phyloP scores from a whole-genome alignment of 2,113 vertebrate genomes.

The Silurus asotus region DNA sequence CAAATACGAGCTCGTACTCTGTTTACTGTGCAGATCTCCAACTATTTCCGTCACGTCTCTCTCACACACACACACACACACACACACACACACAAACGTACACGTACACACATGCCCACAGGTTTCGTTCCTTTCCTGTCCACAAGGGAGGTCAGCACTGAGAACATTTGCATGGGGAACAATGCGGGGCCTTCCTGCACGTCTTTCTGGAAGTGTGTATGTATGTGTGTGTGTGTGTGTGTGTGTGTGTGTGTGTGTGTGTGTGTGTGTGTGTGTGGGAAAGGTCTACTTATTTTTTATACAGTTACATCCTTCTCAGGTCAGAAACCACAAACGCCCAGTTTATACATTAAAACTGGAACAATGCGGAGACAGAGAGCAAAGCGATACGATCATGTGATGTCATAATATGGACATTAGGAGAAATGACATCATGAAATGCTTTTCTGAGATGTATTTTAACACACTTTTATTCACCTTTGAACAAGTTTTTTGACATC shows the following conservation, averaged over 20 bases:
- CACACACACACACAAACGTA: background rate
- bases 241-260: conserved; percentile 1
- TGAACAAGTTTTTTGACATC: background rate
- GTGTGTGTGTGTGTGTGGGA: conserved; percentile 7
- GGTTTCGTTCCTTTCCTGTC: conserved; percentile 21
- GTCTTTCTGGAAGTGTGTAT: conserved; percentile 19
- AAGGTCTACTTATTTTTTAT: conserved; percentile 42
- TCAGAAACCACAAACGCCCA: conserved; percentile 19
- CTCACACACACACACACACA: conserved; percentile 1
- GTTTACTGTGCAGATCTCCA: conserved; percentile 29
- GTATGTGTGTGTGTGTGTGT: conserved; percentile 2
- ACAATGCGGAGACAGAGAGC: no score
- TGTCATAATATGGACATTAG: background rate
- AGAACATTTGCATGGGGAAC: conserved; percentile 35
- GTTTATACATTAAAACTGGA: background rate
- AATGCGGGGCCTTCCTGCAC: conserved; percentile 36
- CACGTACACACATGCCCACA: conserved; percentile 6
- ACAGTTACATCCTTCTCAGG: background rate
- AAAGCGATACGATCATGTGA: background rate
- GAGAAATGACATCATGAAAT: background rate
- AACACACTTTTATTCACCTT: background rate
- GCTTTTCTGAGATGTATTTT: background rate
- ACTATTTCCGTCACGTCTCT: conserved; percentile 26
- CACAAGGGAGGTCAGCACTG: conserved; percentile 35
- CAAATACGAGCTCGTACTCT: conserved; percentile 16